Evolutionary conservation across 2,797 vertebrate species (phyloP), one percentile per base, ranked within the genome.

Genomic region (Acipenser transmontanus): DNA sequence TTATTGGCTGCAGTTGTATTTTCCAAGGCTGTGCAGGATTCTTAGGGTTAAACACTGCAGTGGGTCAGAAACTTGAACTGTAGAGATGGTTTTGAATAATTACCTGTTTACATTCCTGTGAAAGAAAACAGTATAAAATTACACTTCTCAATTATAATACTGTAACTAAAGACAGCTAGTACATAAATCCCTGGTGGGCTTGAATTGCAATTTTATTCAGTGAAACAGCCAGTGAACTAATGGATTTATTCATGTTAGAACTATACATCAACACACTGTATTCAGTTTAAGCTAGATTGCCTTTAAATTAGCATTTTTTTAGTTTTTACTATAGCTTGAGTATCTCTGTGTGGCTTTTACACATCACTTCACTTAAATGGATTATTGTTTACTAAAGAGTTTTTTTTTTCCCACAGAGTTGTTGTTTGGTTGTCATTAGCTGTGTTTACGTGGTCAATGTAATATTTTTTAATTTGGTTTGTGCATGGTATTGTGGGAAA

Each of bases 161-260:
- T 71, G 73, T 83, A 73, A 81, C 82, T 83, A 78, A 72, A 71
- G 74, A 77, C 74, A 72, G 72, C 69, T 75, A 72, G 69, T 70
- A 66, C 73, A 72, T 74, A 77, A 48, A 8, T 74, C 71, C 73
- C n/a, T 63, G 49, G 63, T n/a, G 8, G 64, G 61, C 17, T 59
- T 56, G 66, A 64, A 72, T 66, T 17, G 54, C 7, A 57, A 57
- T n/a, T 57, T 11, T 11, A 57, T 11, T 57, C 54, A 57, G 54
- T 11, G 12, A 13, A 57, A 57, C 54, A 57, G 54, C 12, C 54
- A 57, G 54, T 12, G 6, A 57, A 57, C 54, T 57, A 12, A 12
- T n/a, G 11, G 8, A n/a, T 57, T 17, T 5, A 57, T n/a, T 57
- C 10, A 57, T 57, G 54, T 57, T 57, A 5, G 14, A 57, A 57